Evolutionary conservation across 2,797 vertebrate genomes (phyloP).

Genomic region (Sciurus carolinensis): DNA sequence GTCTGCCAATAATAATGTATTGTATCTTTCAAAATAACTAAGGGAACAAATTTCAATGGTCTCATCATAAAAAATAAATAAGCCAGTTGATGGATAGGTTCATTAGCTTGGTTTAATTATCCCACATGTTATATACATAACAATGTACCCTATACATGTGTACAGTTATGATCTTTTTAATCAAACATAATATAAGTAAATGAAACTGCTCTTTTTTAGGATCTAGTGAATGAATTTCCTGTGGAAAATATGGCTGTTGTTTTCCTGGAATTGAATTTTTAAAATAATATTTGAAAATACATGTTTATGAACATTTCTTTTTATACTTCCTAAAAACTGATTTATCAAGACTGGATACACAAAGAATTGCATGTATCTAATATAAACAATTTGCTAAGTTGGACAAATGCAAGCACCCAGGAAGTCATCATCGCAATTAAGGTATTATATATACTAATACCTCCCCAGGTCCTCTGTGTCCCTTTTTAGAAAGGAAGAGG

Average conservation of each 20-base stretch:
- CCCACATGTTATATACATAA: not conserved
- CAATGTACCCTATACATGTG: not conserved
- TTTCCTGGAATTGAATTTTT: not conserved
- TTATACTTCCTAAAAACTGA: not conserved
- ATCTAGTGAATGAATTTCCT: not conserved
- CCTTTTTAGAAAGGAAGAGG: not conserved
- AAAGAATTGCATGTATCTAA: not conserved
- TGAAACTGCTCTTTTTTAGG: not conserved
- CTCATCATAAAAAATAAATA: not conserved
- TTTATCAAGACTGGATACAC: not conserved
- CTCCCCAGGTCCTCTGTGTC: not conserved
- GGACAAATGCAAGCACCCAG: not conserved
- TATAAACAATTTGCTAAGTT: not conserved
- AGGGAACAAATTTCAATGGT: not conserved
- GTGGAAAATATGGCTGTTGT: not conserved
- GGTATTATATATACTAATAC: no score
- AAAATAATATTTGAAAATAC: not conserved
- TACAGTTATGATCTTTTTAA: not conserved
- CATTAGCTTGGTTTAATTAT: not conserved
- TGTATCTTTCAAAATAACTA: not conserved
- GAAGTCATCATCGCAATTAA: not conserved
- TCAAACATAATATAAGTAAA: not conserved
- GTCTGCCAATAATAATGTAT: not conserved
- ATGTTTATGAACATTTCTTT: slow-evolving; percentile 3
- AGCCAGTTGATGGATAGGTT: not conserved